These are phyloP conservation scores for Anguilla pacifica DNA, from an alignment of 2,797 vertebrate species.

Conservation along the genomic window DNA sequence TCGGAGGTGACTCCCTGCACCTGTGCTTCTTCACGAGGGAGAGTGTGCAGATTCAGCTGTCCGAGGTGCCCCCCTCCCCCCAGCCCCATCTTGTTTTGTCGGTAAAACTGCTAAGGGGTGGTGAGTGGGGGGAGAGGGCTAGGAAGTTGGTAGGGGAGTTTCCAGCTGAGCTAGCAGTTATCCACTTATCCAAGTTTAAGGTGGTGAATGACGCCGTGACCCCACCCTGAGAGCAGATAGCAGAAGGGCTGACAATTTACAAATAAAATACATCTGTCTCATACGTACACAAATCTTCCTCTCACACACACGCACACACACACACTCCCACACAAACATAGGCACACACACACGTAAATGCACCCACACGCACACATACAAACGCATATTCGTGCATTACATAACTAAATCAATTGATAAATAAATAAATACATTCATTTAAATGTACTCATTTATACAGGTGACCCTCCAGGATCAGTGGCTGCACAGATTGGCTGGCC, in stretches of 20 bases:
- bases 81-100: no score
- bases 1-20: background rate
- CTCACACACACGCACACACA: background rate
- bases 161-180: background rate
- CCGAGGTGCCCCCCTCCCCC: background rate
- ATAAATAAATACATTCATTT: no score
- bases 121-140: background rate
- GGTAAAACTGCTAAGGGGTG: no score
- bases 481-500: no score
- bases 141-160: background rate
- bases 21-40: background rate
- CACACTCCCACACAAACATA: constrained; percentile 16
- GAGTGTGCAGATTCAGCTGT: background rate
- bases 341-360: constrained; percentile 23
- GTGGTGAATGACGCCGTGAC: background rate
- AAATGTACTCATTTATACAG: no score
- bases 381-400: constrained; percentile 33
- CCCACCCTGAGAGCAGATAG: no score
- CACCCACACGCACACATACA: constrained; percentile 31
- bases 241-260: background rate
- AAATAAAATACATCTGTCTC: background rate
- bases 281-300: background rate
- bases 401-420: no score
- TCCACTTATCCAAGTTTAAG: background rate
- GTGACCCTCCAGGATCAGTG: no score